Evolutionary conservation across 2,113 vertebrate genomes (phyloP).

Genomic region (Eubucco bourcierii): DNA sequence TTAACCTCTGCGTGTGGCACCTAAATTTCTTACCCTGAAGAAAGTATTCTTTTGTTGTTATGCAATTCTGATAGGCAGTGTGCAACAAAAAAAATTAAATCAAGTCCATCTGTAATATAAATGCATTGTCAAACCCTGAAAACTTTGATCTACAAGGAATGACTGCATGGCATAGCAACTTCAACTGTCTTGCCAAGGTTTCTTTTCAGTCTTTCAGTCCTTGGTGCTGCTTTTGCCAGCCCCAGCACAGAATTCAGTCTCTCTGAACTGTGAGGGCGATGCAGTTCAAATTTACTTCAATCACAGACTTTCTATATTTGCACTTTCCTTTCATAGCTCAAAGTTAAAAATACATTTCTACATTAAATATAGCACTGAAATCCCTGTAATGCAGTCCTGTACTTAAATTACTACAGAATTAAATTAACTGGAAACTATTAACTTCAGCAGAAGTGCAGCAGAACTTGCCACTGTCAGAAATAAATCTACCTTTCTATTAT

Average conservation of each 20-base stretch:
- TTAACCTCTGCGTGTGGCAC: not conserved
- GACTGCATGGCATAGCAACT: not conserved
- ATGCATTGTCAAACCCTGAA: not conserved
- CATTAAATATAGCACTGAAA: slow-evolving; percentile 10
- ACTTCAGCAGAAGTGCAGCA: not conserved
- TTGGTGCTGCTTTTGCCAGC: not conserved
- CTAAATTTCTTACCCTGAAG: not conserved
- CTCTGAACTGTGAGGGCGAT: not conserved
- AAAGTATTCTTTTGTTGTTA: not conserved
- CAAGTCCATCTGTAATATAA: not conserved
- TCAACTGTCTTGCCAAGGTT: not conserved
- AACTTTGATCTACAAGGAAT: not conserved
- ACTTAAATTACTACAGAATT: not conserved
- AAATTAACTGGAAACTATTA: slow-evolving; percentile 11
- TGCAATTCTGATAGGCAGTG: not conserved
- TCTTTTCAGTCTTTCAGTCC: not conserved
- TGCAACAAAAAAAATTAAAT: not conserved
- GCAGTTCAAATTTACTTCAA: slow-evolving; percentile 21
- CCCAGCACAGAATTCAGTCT: not conserved
- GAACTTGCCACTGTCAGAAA: slow-evolving; percentile 1
- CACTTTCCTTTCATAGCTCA: slow-evolving; percentile 44
- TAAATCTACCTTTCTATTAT: slow-evolving; percentile 5
- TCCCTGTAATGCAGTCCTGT: not conserved
- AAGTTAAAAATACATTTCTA: slow-evolving; percentile 59
- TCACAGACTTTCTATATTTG: slow-evolving; percentile 37